Conservation (phyloP, 2,797 vertebrate genomes). For the Avahi laniger region DNA sequence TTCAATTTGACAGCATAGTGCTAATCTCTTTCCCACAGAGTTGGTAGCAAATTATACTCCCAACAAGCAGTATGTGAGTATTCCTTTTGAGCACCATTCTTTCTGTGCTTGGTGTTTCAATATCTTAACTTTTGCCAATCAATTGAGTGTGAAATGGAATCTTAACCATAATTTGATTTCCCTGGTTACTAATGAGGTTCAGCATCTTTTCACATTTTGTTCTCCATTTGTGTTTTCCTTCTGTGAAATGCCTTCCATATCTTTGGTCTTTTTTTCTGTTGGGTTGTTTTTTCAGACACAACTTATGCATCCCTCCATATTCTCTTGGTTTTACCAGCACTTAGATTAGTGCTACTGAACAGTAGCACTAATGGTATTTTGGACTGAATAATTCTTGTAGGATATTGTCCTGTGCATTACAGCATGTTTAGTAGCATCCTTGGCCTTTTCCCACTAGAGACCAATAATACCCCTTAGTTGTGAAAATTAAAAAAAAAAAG, state of each 20-base stretch:
- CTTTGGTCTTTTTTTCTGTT: background rate
- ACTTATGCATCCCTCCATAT: background rate
- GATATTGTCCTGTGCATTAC: background rate
- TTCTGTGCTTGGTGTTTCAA: background rate
- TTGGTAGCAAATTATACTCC: background rate
- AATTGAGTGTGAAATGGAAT: constrained; percentile 54
- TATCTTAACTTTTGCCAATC: constrained; percentile 37
- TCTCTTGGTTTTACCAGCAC: background rate
- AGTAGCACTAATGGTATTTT: background rate
- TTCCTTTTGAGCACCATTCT: background rate
- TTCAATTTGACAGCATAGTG: background rate
- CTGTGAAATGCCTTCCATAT: constrained; percentile 26
- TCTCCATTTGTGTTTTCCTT: constrained; percentile 31
- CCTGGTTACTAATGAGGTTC: constrained; percentile 34
- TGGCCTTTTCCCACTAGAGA: background rate
- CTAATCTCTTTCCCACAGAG: background rate
- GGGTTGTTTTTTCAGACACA: background rate
- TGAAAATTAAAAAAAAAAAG: background rate
- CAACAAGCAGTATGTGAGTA: background rate
- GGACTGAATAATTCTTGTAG: background rate
- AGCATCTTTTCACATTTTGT: constrained; percentile 6
- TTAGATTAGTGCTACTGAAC: background rate
- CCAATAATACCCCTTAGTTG: background rate
- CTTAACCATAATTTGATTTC: constrained; percentile 34
- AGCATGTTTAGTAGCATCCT: background rate